Base-by-base conservation (phyloP, 2,797 vertebrate species). In the Ciconia nigra region DNA sequence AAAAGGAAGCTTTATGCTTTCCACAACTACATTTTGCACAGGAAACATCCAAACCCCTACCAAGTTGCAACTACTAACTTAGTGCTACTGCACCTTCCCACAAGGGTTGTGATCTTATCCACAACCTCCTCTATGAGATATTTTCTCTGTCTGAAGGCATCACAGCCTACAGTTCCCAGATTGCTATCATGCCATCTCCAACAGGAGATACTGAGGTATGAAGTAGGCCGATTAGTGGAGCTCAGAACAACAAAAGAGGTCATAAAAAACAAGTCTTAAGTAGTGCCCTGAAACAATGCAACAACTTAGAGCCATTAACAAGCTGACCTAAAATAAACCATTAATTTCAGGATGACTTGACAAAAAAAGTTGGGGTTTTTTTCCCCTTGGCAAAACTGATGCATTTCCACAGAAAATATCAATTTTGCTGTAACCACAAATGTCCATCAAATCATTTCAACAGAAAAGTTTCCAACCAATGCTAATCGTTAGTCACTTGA, bases 301-400 rank as follows among this genome's bases (percentile, higher is more conserved):
- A 59, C 41, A 87, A 62, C 63, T 87, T 52, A 49, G 57, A 83
- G n/a, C 26, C 37, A 21, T 92, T 71, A 83, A 92, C 47, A 67
- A 92, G 59, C 49, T 93, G 94, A 94, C 94, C 95, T 93, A 96
- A 96, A 93, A 94, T 89, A 96, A 93, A 96, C 92, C 57, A 69
- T 13, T 63, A 52, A 86, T 91, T 92, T 95, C 65, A 88, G 54
- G 61, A 95, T 96, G 91, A 97, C 82, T 91, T 94, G 90, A 96
- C 91, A 65, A 87, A 97, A 93, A 93, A 87, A 29, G 13, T 24
- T 16, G 37, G 37, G 37, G 42, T 57, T 67, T 63, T 72, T 81
- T 79, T 28, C 15, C 29, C 57, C 41, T 78, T 96, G 91, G 91
- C 89, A 89, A 74, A 93, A 91, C 11, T 20, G 57, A 69, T 89